phyloP scores from a whole-genome alignment of 2,888 invertebrate species.

The Ferdinandea cuprea region DNA sequence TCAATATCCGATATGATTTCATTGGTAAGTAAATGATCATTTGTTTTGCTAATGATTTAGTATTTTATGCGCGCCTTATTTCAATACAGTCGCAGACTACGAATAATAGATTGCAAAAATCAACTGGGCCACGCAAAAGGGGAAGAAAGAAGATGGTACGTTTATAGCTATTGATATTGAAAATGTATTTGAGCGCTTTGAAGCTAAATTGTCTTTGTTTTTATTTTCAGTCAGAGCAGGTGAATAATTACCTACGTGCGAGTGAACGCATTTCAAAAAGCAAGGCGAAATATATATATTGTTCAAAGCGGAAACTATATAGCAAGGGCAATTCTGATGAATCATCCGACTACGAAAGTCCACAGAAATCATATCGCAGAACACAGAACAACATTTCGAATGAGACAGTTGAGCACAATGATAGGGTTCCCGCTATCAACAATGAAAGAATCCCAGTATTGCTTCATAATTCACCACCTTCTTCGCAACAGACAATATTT shows the following conservation, averaged over 20 bases:
- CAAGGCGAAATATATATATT: constrained; percentile 22
- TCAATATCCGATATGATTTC: constrained; percentile 19
- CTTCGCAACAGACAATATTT: too few species aligned
- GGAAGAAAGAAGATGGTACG: constrained; percentile 18
- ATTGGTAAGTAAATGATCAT: constrained; percentile 19
- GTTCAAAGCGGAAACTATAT: constrained; percentile 57
- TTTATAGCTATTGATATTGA: too few species aligned
- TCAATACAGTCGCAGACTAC: background rate
- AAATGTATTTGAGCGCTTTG: too few species aligned
- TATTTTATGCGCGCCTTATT: background rate
- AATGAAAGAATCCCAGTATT: too few species aligned
- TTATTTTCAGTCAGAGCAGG: constrained; percentile 31
- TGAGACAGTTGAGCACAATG: background rate
- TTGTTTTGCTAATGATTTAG: background rate
- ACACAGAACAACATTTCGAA: background rate
- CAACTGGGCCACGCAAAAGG: background rate
- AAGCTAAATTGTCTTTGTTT: background rate
- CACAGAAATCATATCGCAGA: background rate
- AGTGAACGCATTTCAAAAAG: constrained; percentile 5
- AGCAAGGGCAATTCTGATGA: constrained; percentile 37
- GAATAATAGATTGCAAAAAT: background rate
- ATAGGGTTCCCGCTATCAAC: background rate
- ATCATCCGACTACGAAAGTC: constrained; percentile 32
- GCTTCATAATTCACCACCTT: too few species aligned
- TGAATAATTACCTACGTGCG: constrained; percentile 39